phyloP scores from a whole-genome alignment of 2,797 vertebrate species.

The Sternarchorhynchus goeldii region DNA sequence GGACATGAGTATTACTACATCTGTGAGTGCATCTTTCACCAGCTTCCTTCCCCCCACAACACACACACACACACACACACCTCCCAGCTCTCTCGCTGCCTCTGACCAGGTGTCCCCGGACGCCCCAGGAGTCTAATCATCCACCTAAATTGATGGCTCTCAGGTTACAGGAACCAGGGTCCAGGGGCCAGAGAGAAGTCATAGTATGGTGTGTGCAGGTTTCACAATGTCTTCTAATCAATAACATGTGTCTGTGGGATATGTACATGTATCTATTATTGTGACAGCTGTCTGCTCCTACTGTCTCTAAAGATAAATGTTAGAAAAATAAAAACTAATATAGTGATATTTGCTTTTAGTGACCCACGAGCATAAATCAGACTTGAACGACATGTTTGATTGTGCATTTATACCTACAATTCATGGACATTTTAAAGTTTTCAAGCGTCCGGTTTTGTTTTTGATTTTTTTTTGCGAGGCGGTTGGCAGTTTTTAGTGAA shows the following conservation, averaged over 20 bases:
- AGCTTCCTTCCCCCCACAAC: constrained; percentile 9
- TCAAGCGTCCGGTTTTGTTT: background rate
- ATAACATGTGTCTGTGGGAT: constrained; percentile 33
- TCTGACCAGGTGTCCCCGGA: constrained; percentile 37
- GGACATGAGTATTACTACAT: constrained; percentile 97
- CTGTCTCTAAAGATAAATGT: constrained; percentile 39
- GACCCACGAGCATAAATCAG: background rate
- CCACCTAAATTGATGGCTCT: constrained; percentile 41
- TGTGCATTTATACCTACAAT: background rate
- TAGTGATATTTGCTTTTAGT: background rate
- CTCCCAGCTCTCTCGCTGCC: background rate
- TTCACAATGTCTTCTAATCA: constrained; percentile 41
- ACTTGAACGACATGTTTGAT: background rate
- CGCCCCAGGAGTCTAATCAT: constrained; percentile 40
- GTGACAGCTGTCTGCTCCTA: constrained; percentile 2
- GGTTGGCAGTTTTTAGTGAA: no score
- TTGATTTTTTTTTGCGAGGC: background rate
- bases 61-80: constrained; percentile 1
- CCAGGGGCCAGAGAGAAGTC: constrained; percentile 33
- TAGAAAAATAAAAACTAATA: constrained; percentile 29
- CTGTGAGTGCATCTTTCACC: constrained; percentile 78
- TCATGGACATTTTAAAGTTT: background rate
- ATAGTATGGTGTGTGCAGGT: constrained; percentile 15
- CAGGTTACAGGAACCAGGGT: constrained; percentile 51
- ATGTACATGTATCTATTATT: constrained; percentile 35